phyloP scores from a whole-genome alignment of 2,797 vertebrate genomes.

The Coilia nasus region DNA sequence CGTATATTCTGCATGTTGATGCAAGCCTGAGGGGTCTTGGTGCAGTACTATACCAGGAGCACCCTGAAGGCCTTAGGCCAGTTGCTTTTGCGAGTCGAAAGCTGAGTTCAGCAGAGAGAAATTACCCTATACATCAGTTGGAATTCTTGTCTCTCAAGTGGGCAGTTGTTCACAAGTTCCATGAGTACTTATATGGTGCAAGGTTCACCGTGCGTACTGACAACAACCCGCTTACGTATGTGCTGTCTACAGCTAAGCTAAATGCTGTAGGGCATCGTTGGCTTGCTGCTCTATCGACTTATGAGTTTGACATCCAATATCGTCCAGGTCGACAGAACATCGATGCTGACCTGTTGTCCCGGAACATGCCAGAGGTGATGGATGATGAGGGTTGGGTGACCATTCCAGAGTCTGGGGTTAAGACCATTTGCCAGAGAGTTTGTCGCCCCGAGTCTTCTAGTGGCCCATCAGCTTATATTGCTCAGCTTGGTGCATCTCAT shows the following conservation, averaged over 20 bases:
- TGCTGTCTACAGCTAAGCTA: not conserved
- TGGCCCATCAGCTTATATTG: not conserved
- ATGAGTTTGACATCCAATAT: not conserved
- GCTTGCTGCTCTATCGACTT: conserved; percentile 15
- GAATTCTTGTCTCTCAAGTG: conserved; percentile 16
- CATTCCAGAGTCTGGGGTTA: not conserved
- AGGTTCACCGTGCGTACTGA: not conserved
- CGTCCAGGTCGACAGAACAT: not conserved
- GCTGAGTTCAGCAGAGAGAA: not conserved
- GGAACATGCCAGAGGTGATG: not conserved
- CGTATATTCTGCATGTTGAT: conserved; percentile 22
- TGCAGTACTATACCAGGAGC: too few relatives aligned
- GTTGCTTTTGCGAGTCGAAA: not conserved
- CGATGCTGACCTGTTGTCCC: not conserved
- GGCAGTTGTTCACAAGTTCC: conserved; percentile 22
- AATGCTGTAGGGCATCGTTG: conserved; percentile 5
- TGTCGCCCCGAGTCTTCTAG: not conserved
- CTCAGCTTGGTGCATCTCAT: not conserved
- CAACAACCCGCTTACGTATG: not conserved
- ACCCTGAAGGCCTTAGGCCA: too few relatives aligned
- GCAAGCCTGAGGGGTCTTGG: conserved; percentile 23
- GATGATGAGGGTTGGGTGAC: not conserved
- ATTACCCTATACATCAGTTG: conserved; percentile 33
- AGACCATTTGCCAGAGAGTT: not conserved
- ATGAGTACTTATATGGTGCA: conserved; percentile 30